A percentile compares a stretch with the other conserved stretches of the same genome.
Evolutionary conservation across 30 jellyfish, hydroid and myxozoan genomes (phyloP).

Genomic region (Chrysaora quinquecirrha): DNA sequence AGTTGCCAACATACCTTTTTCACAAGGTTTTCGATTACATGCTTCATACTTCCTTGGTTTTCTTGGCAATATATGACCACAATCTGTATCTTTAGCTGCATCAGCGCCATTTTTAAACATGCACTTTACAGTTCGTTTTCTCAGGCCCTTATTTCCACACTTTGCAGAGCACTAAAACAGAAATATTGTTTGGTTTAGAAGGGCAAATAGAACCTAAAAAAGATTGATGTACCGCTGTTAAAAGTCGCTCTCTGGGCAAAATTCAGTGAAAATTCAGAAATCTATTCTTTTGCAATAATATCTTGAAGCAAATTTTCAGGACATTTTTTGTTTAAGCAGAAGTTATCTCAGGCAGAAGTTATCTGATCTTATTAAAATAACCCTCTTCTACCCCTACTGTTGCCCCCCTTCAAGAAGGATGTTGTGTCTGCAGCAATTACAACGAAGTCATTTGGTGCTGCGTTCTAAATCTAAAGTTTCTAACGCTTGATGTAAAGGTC

Average conservation of each 20-base stretch:
- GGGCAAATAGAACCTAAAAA: neutral
- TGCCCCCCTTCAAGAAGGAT: too few relatives aligned
- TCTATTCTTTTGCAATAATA: too few relatives aligned
- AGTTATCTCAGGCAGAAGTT: too few relatives aligned
- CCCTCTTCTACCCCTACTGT: too few relatives aligned
- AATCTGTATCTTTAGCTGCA: conserved; percentile 13
- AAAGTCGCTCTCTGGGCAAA: neutral
- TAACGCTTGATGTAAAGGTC: too few relatives aligned
- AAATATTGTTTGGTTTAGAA: neutral
- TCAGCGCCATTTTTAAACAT: conserved; percentile 24
- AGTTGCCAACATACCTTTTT: conserved; percentile 42
- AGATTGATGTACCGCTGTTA: neutral
- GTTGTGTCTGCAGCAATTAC: too few relatives aligned
- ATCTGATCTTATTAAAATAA: too few relatives aligned
- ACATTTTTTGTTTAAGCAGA: too few relatives aligned
- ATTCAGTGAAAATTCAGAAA: neutral
- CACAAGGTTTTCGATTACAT: conserved; percentile 59
- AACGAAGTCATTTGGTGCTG: too few relatives aligned
- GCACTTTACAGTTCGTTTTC: conserved; percentile 52
- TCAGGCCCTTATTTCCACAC: conserved; percentile 64
- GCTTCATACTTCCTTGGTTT: conserved; percentile 44
- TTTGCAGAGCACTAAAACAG: conserved; percentile 53
- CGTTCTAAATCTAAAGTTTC: too few relatives aligned
- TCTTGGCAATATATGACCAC: conserved; percentile 45
- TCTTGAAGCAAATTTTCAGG: too few relatives aligned